These are phyloP conservation scores for Vulpes ferrilata DNA, from an alignment of 2,113 vertebrate species.

Conservation along the genomic window DNA sequence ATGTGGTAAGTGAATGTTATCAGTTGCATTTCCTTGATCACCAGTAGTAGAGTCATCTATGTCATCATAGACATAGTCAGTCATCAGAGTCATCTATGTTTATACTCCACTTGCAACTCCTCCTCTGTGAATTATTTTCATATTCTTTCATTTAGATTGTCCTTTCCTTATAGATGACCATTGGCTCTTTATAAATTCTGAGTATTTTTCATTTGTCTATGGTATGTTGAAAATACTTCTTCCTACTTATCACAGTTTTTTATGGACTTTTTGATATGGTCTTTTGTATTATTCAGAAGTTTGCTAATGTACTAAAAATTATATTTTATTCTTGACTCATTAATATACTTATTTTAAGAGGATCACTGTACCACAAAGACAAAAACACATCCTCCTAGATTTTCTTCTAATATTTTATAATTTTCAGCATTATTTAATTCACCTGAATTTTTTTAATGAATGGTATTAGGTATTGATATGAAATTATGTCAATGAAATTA, in stretches of 20 bases:
- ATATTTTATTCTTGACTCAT: slow-evolving; percentile 11
- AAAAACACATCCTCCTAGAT: neutral
- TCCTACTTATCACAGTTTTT: neutral
- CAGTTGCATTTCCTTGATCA: slow-evolving; percentile 33
- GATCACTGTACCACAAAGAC: neutral
- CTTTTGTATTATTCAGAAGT: slow-evolving; percentile 21
- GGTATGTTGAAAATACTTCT: neutral
- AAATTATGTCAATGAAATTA: too few relatives aligned
- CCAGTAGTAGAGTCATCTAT: neutral
- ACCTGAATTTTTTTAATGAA: neutral
- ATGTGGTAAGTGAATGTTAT: neutral
- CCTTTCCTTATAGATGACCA: neutral
- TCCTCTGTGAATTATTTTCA: neutral
- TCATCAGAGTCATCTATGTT: neutral
- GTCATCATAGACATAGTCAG: too few relatives aligned
- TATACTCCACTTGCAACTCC: neutral
- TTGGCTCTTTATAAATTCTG: slow-evolving; percentile 23
- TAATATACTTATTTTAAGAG: slow-evolving; percentile 16
- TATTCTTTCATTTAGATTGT: neutral
- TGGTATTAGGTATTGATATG: neutral
- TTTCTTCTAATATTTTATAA: slow-evolving; percentile 28
- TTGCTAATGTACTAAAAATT: neutral
- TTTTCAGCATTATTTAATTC: neutral
- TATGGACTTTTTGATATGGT: neutral
- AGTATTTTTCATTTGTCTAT: slow-evolving; percentile 16